Conservation (phyloP, 2,888 invertebrate species). For the Diarsia brunnea region DNA sequence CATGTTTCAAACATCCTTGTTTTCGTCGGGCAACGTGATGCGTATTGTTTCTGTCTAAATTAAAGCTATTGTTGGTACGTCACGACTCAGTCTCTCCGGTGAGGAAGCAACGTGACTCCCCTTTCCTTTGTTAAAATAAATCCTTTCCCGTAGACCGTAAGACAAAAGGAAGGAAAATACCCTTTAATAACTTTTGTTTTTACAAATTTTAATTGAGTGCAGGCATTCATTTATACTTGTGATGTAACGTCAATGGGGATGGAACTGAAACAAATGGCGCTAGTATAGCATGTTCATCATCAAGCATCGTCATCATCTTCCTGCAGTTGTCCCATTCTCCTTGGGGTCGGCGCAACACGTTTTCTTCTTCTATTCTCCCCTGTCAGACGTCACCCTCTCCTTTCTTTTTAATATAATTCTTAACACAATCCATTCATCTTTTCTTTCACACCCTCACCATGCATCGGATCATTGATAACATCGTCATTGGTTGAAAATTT, state of each 20-base stretch:
- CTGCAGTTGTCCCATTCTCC: too few relatives aligned
- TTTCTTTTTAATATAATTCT: too few relatives aligned
- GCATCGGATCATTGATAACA: too few relatives aligned
- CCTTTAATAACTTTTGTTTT: neutral
- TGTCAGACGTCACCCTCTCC: too few relatives aligned
- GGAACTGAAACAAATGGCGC: neutral
- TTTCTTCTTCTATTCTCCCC: too few relatives aligned
- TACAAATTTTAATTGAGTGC: neutral
- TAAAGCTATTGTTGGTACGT: constrained; percentile 27
- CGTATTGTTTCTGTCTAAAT: constrained; percentile 22
- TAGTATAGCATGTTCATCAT: neutral
- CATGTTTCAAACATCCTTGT: constrained; percentile 21
- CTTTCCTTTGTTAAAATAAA: neutral
- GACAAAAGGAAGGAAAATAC: neutral
- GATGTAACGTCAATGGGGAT: neutral
- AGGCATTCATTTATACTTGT: neutral
- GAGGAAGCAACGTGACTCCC: constrained; percentile 24
- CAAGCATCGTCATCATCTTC: too few relatives aligned
- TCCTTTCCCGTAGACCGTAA: neutral
- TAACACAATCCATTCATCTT: too few relatives aligned
- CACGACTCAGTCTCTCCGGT: neutral
- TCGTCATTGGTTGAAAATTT: too few relatives aligned
- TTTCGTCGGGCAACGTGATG: constrained; percentile 23
- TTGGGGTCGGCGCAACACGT: too few relatives aligned
- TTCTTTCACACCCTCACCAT: too few relatives aligned